Evolutionary conservation across 2,797 vertebrate species (phyloP), one percentile per base, ranked within the genome.

Genomic region (Leptodactylus fallax): DNA sequence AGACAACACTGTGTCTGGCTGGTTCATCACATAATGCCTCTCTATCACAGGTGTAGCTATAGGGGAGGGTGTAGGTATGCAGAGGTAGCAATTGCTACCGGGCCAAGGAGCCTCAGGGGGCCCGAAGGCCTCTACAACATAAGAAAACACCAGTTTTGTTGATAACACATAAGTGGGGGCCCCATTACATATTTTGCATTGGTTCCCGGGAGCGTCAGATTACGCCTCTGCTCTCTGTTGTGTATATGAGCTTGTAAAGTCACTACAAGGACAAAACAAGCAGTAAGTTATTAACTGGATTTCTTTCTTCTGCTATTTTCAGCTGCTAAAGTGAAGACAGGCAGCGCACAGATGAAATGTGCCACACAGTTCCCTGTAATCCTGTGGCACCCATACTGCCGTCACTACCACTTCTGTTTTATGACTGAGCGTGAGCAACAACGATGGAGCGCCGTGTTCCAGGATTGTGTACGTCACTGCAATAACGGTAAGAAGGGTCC

Each of bases 351-450:
- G 0, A 91, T 99, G 90, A 98, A 97, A 93, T 96, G 95, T 88
- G 96, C 96, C 36, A 97, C 96, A 0, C 92, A 94, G 93, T 99
- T 96, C 92, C 97, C 97, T 0, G 95, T 99, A 90, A 96, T 99
- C 93, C 95, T 99, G 87, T 99, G 98, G 97, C 98, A 99, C 83
- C 98, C 98, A 0, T 98, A 96, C 0, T 95, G 96, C 0, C 95
- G 95, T 0, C 98, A 99, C 92, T 95, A 97, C 88, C 97, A 97
- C 93, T 99, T 99, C 95, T 98, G 96, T 0, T 95, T 98, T 90
- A 95, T 96, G 96, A 98, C 96, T 0, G 97, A 97, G 92, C 97
- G 97, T 55, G 98, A 99, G 92, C 98, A 99, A 92, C 93, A 95
- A 88, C 97, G 97, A 92, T 99, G 98, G 98, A 93, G 93, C 0